Conservation (phyloP, 2,113 vertebrate genomes). For the Candoia aspera region DNA sequence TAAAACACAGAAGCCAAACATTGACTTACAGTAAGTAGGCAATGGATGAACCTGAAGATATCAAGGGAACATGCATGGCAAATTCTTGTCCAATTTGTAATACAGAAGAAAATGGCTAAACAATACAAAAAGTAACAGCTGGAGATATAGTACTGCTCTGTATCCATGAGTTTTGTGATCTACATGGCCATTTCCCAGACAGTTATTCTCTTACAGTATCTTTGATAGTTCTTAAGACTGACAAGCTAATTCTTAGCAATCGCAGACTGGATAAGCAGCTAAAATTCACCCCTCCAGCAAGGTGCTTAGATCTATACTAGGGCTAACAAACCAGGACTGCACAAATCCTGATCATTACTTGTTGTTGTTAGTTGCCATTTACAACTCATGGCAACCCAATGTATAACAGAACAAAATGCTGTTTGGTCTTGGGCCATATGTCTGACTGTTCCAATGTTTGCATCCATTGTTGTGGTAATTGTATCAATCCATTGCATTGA, state of each 20-base stretch:
- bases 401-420: too few relatives aligned
- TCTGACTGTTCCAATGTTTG: too few relatives aligned
- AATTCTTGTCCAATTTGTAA: not conserved
- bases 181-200: not conserved
- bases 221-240: not conserved
- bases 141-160: not conserved
- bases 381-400: too few relatives aligned
- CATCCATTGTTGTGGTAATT: too few relatives aligned
- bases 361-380: too few relatives aligned
- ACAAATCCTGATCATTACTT: not conserved
- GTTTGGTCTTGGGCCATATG: too few relatives aligned
- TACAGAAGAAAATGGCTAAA: not conserved
- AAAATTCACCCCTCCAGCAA: not conserved
- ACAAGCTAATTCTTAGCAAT: not conserved
- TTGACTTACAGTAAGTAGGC: not conserved
- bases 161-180: not conserved
- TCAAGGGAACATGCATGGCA: not conserved
- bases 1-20: not conserved
- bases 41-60: not conserved
- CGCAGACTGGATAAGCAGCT: not conserved
- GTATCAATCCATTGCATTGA: too few relatives aligned
- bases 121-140: not conserved
- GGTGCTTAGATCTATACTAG: not conserved
- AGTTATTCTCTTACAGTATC: not conserved
- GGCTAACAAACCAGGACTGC: not conserved